These are phyloP conservation scores for Hemiprocne comata DNA, from an alignment of 2,113 vertebrate genomes.

Conservation along the genomic window DNA sequence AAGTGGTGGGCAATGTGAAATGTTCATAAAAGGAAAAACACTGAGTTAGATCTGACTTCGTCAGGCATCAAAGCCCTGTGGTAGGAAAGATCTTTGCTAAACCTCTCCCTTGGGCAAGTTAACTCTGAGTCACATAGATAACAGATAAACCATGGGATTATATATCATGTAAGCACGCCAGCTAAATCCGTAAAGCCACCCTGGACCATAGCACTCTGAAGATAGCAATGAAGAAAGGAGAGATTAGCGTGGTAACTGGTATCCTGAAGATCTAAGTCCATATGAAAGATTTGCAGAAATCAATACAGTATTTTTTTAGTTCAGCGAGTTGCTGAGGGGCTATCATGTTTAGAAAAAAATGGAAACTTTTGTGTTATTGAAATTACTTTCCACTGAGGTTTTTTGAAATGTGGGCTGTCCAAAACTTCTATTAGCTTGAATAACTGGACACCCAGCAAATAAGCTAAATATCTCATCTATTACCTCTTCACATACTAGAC, in stretches of 20 bases:
- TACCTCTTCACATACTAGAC: background rate
- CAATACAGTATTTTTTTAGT: background rate
- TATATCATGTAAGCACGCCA: background rate
- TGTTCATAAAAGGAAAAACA: background rate
- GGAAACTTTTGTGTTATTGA: background rate
- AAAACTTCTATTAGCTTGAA: background rate
- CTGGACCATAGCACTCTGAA: background rate
- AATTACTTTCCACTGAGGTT: background rate
- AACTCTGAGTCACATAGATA: background rate
- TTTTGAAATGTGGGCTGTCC: background rate
- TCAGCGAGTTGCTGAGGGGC: background rate
- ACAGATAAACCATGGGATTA: background rate
- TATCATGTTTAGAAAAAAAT: background rate
- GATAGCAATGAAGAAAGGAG: background rate
- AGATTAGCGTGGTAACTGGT: background rate
- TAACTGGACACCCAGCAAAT: background rate
- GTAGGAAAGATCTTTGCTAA: background rate
- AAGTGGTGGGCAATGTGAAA: background rate
- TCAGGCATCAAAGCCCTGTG: background rate
- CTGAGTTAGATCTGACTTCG: background rate
- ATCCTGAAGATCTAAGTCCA: background rate
- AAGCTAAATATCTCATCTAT: background rate
- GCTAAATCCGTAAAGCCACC: background rate
- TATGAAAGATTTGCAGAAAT: background rate
- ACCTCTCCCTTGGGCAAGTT: background rate